phyloP scores from a whole-genome alignment of 2,113 vertebrate genomes.

The Fregata magnificens region DNA sequence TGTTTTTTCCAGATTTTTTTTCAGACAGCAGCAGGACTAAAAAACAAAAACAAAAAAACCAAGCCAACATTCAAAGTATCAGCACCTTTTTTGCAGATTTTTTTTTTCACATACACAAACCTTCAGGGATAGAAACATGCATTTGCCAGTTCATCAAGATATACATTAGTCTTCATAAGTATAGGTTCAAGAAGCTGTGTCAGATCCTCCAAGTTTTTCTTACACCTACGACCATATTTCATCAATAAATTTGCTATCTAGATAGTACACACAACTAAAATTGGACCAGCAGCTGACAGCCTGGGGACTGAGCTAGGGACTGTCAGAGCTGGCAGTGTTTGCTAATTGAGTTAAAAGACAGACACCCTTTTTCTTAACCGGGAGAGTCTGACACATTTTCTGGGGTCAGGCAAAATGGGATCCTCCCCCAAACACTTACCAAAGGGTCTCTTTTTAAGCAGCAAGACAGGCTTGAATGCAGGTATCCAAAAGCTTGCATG shows the following conservation, averaged over 20 bases:
- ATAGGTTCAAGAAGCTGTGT: conserved; percentile 2
- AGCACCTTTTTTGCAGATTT: neutral
- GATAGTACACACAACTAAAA: conserved; percentile 49
- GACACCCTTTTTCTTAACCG: neutral
- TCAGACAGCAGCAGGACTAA: neutral
- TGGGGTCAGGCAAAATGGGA: neutral
- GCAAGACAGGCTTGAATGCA: neutral
- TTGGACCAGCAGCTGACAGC: conserved; percentile 51
- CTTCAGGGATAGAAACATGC: neutral
- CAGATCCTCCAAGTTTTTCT: conserved; percentile 20
- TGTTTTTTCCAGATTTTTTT: neutral
- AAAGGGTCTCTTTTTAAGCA: neutral
- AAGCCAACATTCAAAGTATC: neutral
- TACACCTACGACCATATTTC: conserved; percentile 52
- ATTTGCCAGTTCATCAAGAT: neutral
- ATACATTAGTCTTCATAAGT: neutral
- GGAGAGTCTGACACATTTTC: conserved; percentile 13
- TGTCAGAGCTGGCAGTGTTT: conserved; percentile 28
- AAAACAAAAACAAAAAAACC: neutral
- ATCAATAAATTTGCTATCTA: conserved; percentile 54
- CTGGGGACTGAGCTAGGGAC: conserved; percentile 34
- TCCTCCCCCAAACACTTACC: neutral
- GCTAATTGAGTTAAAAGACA: conserved; percentile 4
- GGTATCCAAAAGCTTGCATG: neutral
- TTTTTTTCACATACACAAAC: neutral